These are phyloP conservation scores for Rhinoptilus africanus DNA, from an alignment of 2,113 vertebrate species.

Conservation along the genomic window DNA sequence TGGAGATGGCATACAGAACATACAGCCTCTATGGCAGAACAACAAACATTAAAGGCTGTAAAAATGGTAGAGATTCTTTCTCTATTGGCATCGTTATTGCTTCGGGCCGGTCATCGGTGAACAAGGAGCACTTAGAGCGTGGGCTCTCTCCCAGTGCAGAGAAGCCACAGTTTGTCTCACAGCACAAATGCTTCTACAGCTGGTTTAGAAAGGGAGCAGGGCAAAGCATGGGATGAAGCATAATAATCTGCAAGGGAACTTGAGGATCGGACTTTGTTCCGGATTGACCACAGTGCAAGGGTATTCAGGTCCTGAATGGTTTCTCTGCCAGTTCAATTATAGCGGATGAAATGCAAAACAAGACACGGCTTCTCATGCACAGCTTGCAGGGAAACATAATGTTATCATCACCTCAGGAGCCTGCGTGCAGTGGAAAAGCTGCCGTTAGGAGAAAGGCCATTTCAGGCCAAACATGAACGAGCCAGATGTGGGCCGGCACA, in stretches of 20 bases:
- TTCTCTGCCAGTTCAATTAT: background rate
- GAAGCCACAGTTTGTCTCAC: background rate
- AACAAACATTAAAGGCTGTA: background rate
- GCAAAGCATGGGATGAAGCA: background rate
- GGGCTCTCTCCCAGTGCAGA: background rate
- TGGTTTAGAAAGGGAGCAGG: background rate
- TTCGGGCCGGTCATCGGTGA: background rate
- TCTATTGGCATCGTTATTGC: background rate
- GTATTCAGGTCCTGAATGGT: background rate
- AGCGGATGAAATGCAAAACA: background rate
- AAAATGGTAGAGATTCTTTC: background rate
- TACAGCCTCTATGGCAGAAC: background rate
- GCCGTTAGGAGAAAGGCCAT: background rate
- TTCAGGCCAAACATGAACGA: slow-evolving; percentile 6
- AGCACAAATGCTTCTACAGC: background rate
- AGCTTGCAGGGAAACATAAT: background rate
- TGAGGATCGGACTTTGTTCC: background rate
- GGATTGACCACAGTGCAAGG: background rate
- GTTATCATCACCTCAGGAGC: background rate
- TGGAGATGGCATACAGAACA: slow-evolving; percentile 16
- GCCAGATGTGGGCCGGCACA: background rate
- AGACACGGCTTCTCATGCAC: background rate
- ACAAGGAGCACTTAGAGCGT: background rate
- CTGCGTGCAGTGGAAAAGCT: background rate
- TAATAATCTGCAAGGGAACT: background rate